phyloP scores from a whole-genome alignment of 2,888 invertebrate genomes.

The Seira musarum region DNA sequence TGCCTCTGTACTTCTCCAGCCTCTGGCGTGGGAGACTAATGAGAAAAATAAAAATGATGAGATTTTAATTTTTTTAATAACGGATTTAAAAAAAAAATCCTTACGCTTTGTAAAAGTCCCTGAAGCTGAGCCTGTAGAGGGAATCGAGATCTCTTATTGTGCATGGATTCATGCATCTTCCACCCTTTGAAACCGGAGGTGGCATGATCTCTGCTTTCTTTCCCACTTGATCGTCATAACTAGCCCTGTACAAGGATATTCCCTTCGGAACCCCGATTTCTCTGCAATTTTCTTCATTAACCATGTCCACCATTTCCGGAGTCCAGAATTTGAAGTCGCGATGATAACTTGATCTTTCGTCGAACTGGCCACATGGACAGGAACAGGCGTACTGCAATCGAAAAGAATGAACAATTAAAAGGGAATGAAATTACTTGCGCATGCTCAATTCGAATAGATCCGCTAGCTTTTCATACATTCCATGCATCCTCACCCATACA shows the following conservation, averaged over 20 bases:
- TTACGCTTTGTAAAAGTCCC: slow-evolving; percentile 66
- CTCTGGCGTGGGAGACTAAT: slow-evolving; percentile 46
- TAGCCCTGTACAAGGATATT: slow-evolving; percentile 55
- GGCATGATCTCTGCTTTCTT: slow-evolving; percentile 64
- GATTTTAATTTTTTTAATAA: too few species aligned
- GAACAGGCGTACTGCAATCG: slow-evolving; percentile 35
- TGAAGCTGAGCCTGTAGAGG: slow-evolving; percentile 53
- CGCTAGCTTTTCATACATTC: too few species aligned
- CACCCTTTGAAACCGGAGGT: slow-evolving; percentile 58
- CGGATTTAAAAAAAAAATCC: not conserved
- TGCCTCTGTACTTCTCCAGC: slow-evolving; percentile 62
- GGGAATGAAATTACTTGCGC: not conserved
- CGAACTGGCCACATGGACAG: slow-evolving; percentile 67
- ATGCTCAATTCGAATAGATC: slow-evolving; percentile 16
- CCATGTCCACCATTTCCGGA: slow-evolving; percentile 46
- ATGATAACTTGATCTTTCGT: slow-evolving; percentile 63
- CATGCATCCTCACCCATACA: too few species aligned
- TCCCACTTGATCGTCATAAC: slow-evolving; percentile 56
- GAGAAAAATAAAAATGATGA: slow-evolving; percentile 14
- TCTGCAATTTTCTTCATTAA: slow-evolving; percentile 56
- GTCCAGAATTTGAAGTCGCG: slow-evolving; percentile 63
- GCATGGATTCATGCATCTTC: slow-evolving; percentile 65
- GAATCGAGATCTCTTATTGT: slow-evolving; percentile 50
- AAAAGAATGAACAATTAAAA: slow-evolving; percentile 6
- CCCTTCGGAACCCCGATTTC: slow-evolving; percentile 48